Conservation (phyloP, 2,113 vertebrate species). For the rabbit (Oryctolagus cuniculus) region DNA sequence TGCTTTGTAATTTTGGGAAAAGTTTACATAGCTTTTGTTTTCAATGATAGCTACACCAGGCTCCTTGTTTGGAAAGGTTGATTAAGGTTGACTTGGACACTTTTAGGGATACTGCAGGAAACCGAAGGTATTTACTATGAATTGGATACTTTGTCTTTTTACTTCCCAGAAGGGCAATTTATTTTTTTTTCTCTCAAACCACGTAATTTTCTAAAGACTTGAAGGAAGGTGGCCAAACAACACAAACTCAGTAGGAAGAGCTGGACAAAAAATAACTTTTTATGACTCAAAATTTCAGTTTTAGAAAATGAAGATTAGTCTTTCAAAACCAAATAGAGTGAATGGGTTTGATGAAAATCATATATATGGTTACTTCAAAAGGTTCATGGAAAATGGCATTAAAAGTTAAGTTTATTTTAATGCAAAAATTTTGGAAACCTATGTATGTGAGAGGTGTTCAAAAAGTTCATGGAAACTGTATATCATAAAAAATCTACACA, state of each 20-base stretch:
- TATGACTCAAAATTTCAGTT: neutral
- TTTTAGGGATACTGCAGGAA: slow-evolving; percentile 6
- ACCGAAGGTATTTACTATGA: slow-evolving; percentile 44
- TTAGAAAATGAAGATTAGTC: slow-evolving; percentile 32
- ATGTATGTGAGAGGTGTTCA: no score
- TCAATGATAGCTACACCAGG: neutral
- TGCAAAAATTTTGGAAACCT: no score
- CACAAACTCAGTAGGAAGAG: slow-evolving; percentile 47
- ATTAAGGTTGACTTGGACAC: slow-evolving; percentile 44
- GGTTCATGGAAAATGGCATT: no score
- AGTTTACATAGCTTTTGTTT: slow-evolving; percentile 50
- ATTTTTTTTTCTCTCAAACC: neutral
- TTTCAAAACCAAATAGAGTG: neutral
- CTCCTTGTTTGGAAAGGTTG: slow-evolving; percentile 57
- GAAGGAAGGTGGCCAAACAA: slow-evolving; percentile 61
- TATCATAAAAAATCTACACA: no score
- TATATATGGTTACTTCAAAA: neutral
- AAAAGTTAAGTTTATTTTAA: no score
- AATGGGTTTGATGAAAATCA: neutral
- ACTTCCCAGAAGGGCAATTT: slow-evolving; percentile 43
- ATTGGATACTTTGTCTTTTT: slow-evolving; percentile 53
- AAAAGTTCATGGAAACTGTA: no score
- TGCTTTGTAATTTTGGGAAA: slow-evolving; percentile 40
- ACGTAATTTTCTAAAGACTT: slow-evolving; percentile 62
- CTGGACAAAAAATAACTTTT: neutral